A percentile compares a stretch with the other conserved stretches of the same genome.
Evolutionary conservation across 1,140 invertebrate genomes (phyloP).

Genomic region (Pristionchus pacificus): DNA sequence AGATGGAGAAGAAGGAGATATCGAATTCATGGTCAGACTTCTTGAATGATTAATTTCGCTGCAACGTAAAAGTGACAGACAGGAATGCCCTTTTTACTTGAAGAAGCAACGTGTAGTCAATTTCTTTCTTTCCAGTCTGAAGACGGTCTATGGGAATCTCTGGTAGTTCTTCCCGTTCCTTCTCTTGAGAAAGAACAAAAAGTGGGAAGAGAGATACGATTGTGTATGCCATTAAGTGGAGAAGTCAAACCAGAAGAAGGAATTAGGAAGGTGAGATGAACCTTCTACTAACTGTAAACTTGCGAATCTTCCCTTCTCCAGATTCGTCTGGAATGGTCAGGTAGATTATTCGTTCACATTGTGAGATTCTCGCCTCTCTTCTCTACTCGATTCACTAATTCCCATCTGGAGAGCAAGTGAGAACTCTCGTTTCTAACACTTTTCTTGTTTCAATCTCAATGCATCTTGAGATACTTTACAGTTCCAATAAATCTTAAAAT

Average conservation of each 20-base stretch:
- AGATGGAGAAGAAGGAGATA: background rate
- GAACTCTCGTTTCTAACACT: background rate
- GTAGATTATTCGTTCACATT: background rate
- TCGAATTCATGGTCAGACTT: background rate
- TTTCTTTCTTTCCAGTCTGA: background rate
- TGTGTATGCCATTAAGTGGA: background rate
- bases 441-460: too few relatives aligned
- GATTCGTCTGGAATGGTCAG: background rate
- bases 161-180: background rate
- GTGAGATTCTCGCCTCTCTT: background rate
- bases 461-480: too few relatives aligned
- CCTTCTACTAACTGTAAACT: too few relatives aligned
- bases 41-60: too few relatives aligned
- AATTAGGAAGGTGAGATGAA: too few relatives aligned
- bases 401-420: background rate
- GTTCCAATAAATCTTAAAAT: too few relatives aligned
- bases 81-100: too few relatives aligned
- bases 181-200: background rate
- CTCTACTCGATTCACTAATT: background rate
- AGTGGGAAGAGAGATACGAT: background rate
- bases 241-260: too few relatives aligned
- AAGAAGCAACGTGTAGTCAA: background rate
- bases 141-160: background rate
- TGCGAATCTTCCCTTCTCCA: too few relatives aligned
- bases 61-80: too few relatives aligned